Evolutionary conservation across 2,797 vertebrate species (phyloP), one percentile per base, ranked within the genome.

Genomic region (Parotocinclus haroldoi): DNA sequence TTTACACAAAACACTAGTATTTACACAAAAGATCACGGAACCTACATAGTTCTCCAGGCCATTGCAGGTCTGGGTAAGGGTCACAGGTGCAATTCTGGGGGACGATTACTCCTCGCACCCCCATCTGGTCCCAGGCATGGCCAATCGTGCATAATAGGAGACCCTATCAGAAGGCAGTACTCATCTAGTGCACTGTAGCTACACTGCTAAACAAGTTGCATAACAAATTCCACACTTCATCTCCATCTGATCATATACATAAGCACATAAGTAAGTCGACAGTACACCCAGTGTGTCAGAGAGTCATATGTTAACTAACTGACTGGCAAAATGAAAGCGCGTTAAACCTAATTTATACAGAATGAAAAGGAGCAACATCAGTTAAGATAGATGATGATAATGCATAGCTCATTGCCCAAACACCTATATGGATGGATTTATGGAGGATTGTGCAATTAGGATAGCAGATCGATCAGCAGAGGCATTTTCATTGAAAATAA

Each of bases 221-320:
- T 2, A 27, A 27, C 27, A 27, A 27, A 27, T 27, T 27, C 27
- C 27, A 27, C 27, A 19, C 44, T 7, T 11, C 27, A 9, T 16
- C 58, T 62, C 44, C 44, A 51, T 16, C 27, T 4, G 8, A 58
- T 57, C 12, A 44, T 58, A 27, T 27, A 63, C 36, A 14, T 10
- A 48, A 57, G 38, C 37, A 51, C 54, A 61, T 42, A 51, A 63
- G 63, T 36, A 19, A 17, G 59, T 36, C 18, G 9, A 36, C 7
- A 58, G 53, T 54, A 64, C 48, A 37, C 70, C 83, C 77, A 10
- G 71, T 71, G 63, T 71, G 72, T 79, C 79, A 78, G 58, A 14
- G 51, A 45, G 71, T 78, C 74, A 81, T 82, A 83, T 78, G 79
- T 64, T 68, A 71, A 79, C 54, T 75, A 67, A 71, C 18, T 70